A percentile compares a stretch with the other conserved stretches of the same genome.
Conservation (phyloP, 1,140 invertebrate genomes). For the Lineus longissimus region DNA sequence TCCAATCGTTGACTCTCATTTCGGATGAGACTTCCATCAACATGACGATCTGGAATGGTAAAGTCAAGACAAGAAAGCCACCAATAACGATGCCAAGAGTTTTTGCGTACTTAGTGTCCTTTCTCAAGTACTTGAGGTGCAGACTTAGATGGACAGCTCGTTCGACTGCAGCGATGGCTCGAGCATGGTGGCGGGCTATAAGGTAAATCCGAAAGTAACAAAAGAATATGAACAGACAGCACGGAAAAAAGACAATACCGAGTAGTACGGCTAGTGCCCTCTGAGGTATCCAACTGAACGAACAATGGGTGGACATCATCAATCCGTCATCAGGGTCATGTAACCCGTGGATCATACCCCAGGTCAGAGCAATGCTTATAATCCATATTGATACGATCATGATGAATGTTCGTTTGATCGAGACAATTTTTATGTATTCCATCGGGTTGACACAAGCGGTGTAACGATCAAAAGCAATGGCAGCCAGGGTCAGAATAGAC, state of each 20-base stretch:
- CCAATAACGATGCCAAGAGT: constrained; percentile 64
- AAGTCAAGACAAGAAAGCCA: constrained; percentile 62
- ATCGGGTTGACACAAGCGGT: constrained; percentile 64
- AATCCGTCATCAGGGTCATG: constrained; percentile 56
- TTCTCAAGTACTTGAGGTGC: constrained; percentile 26
- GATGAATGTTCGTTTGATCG: constrained; percentile 60
- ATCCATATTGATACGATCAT: constrained; percentile 63
- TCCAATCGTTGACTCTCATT: constrained; percentile 57
- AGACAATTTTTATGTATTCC: constrained; percentile 61
- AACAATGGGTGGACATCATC: constrained; percentile 56
- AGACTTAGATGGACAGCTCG: constrained; percentile 54
- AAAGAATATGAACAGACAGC: constrained; percentile 56
- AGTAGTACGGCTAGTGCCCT: constrained; percentile 27
- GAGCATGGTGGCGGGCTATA: constrained; percentile 63
- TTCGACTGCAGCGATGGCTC: constrained; percentile 65
- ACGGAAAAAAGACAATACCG: constrained; percentile 32
- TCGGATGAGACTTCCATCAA: constrained; percentile 59
- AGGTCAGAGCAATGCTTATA: constrained; percentile 60
- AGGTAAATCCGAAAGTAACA: constrained; percentile 67
- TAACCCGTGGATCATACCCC: constrained; percentile 56
- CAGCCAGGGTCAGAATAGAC: constrained; percentile 63
- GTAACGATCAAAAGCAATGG: constrained; percentile 65
- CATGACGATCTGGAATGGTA: constrained; percentile 62
- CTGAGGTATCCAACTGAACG: constrained; percentile 30
- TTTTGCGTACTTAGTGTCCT: constrained; percentile 59